Conservation (phyloP, 2,113 vertebrate species). For the Callithrix jacchus region DNA sequence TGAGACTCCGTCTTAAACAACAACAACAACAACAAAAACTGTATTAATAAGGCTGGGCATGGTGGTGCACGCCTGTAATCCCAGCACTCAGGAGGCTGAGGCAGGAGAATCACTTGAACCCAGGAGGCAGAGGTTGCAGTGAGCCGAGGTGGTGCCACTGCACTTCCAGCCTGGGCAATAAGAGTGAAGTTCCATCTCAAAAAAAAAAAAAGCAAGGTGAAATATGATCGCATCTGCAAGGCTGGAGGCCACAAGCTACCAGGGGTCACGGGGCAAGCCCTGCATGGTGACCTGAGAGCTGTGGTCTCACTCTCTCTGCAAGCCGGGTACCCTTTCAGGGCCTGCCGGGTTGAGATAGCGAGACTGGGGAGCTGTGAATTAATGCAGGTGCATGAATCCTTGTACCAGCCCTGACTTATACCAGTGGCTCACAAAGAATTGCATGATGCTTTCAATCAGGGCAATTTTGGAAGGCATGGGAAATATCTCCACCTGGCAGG, state of each 20-base stretch:
- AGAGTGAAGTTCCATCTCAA: no score
- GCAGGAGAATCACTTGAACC: no score
- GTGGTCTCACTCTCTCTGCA: background rate
- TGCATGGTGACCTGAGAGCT: background rate
- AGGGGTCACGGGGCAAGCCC: no score
- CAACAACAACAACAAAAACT: no score
- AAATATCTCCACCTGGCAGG: background rate
- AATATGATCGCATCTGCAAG: background rate
- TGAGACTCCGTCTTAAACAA: no score
- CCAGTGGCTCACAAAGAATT: background rate
- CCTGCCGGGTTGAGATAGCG: background rate
- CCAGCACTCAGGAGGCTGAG: no score
- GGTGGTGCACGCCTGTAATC: no score
- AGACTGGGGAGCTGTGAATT: background rate
- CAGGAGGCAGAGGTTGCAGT: no score
- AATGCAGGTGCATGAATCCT: rapidly evolving
- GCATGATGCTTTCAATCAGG: background rate
- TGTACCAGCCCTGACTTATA: background rate
- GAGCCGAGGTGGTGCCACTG: no score
- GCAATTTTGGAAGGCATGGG: background rate
- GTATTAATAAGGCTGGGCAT: no score
- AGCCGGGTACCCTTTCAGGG: background rate
- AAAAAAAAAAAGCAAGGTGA: no score
- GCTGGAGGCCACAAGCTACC: background rate
- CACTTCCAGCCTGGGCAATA: no score